phyloP scores from a whole-genome alignment of 2,113 vertebrate genomes.

The Bolborhynchus lineola region DNA sequence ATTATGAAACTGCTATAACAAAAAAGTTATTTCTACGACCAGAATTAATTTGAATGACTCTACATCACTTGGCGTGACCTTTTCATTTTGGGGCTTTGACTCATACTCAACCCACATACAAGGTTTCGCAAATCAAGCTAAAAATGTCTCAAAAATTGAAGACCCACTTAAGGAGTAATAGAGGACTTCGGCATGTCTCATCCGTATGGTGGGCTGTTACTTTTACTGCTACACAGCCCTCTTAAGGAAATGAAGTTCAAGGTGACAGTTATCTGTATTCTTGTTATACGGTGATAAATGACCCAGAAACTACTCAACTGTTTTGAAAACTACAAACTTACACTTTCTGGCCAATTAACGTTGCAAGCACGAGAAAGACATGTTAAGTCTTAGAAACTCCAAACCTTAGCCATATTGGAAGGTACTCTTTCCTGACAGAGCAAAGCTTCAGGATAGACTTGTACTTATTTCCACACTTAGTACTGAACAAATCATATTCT shows the following conservation, averaged over 20 bases:
- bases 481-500: background rate
- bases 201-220: background rate
- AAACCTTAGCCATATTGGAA: background rate
- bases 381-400: background rate
- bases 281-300: background rate
- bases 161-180: background rate
- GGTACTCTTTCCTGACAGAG: background rate
- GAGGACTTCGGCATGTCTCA: background rate
- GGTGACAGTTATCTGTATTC: background rate
- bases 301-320: background rate
- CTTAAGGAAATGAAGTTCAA: background rate
- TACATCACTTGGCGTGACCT: slow-evolving; percentile 28
- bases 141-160: slow-evolving; percentile 34
- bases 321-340: background rate
- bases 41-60: slow-evolving; percentile 31
- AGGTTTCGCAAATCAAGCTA: background rate
- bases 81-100: slow-evolving; percentile 57
- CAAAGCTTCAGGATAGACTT: background rate
- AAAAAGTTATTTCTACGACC: slow-evolving; percentile 27
- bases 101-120: slow-evolving; percentile 50
- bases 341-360: background rate
- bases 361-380: background rate
- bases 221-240: background rate
- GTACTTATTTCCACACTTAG: background rate
- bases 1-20: slow-evolving; percentile 4